Base-by-base conservation (phyloP, 2,113 vertebrate genomes). In the Microcebus murinus region DNA sequence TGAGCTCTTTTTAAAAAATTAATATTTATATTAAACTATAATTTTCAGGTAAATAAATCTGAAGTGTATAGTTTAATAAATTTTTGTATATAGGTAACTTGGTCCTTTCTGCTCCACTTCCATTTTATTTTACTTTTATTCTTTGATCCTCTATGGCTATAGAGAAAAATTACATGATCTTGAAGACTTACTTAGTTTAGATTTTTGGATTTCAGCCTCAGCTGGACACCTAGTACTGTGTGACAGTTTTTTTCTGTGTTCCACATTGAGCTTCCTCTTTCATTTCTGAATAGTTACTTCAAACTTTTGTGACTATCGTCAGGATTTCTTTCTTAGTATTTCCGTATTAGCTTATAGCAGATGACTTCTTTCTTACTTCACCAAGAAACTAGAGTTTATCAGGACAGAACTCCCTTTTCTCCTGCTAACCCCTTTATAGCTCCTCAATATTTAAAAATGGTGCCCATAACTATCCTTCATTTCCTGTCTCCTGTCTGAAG, bases 21-120 rank as follows among this genome's bases (percentile, higher is more conserved):
- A 93, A 90, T 8, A n/a, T 92, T 95, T 95, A 82, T 91, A 67
- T 93, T 88, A 89, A 91, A 14, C 6, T 86, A 15, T 77, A 91
- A 71, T 10, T 80, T 96, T 93, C 4, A 48, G 21, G 52, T 76
- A 92, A 87, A 85, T 39, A 93, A 82, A 95, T 94, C 15, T 55
- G 14, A 92, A 90, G 21, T 89, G 21, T 92, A 42, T 15, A 96
- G 42, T 29, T 92, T 89, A 68, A 23, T 87, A 27, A 89, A 70
- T 65, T 94, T 94, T 94, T 87, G 34, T 8, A 77, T 48, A 76
- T 81, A 21, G 45, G 1, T 82, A 87, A 82, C 20, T 94, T 18
- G 42, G 20, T 84, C 82, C 21, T 92, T 61, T 82, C 25, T 94
- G 90, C 4, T 74, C 65, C 15, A 65, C n/a, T 93, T 84, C 9